Conservation (phyloP, 1,140 invertebrate genomes). For the Pseudobourletiella spinata region DNA sequence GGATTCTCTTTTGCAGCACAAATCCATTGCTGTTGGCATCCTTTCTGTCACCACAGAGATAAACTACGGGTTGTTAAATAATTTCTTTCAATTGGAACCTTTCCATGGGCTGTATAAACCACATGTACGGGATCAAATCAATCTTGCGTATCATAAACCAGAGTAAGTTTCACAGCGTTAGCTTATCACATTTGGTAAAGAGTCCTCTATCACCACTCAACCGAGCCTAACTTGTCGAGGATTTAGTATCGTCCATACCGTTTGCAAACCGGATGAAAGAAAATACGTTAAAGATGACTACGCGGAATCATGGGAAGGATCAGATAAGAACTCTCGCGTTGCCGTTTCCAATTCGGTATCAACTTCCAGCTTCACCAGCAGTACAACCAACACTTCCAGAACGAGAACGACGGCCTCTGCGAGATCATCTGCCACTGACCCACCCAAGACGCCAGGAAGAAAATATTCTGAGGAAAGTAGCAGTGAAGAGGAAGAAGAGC, state of each 20-base stretch:
- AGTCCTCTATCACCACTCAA: too few relatives aligned
- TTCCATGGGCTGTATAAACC: conserved; percentile 52
- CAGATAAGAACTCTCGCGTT: neutral
- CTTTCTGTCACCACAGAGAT: conserved; percentile 55
- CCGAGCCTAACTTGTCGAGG: too few relatives aligned
- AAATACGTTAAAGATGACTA: neutral
- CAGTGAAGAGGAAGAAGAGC: too few relatives aligned
- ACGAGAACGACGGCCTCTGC: too few relatives aligned
- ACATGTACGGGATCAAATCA: conserved; percentile 22
- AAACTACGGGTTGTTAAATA: conserved; percentile 52
- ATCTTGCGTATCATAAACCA: neutral
- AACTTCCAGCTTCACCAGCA: too few relatives aligned
- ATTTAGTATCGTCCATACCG: too few relatives aligned
- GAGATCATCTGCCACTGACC: too few relatives aligned
- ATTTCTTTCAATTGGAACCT: conserved; percentile 56
- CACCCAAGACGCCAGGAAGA: too few relatives aligned
- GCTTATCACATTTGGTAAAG: too few relatives aligned
- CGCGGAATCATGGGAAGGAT: neutral
- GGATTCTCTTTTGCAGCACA: conserved; percentile 41
- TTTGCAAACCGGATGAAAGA: neutral
- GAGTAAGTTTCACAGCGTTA: neutral
- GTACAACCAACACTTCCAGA: too few relatives aligned
- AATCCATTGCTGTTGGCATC: conserved; percentile 48
- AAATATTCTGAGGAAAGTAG: too few relatives aligned
- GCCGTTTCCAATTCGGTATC: neutral